Evolutionary conservation across 2,113 vertebrate species (phyloP).

Genomic region (Nothocercus nigrocapillus): DNA sequence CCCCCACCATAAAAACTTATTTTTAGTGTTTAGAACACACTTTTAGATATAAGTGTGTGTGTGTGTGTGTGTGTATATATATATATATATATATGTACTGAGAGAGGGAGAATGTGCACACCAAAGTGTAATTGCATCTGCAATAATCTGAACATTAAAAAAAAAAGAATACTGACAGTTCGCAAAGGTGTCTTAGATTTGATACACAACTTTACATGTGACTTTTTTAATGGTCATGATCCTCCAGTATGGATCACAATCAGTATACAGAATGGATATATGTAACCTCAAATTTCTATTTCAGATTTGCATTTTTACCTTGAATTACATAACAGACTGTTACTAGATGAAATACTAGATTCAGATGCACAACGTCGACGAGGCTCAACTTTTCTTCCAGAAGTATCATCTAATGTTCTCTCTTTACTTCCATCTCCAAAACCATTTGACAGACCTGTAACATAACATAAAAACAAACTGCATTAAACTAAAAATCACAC

Average conservation of each 20-base stretch:
- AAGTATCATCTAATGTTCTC: constrained; percentile 74
- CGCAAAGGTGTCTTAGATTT: neutral
- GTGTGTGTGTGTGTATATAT: neutral
- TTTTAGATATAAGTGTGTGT: too few species aligned
- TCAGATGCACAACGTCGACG: constrained; percentile 94
- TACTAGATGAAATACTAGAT: constrained; percentile 95
- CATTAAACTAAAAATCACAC: constrained; percentile 13
- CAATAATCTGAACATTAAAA: neutral
- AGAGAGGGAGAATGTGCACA: neutral
- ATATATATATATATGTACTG: neutral
- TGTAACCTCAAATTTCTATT: neutral
- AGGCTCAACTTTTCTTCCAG: constrained; percentile 83
- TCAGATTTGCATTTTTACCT: constrained; percentile 79
- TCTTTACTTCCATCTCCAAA: constrained; percentile 84
- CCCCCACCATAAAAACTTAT: neutral
- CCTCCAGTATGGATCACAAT: neutral
- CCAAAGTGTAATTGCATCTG: neutral
- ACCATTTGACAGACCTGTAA: constrained; percentile 89
- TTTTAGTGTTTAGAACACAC: neutral
- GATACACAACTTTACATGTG: neutral
- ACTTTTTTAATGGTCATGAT: neutral
- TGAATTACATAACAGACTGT: constrained; percentile 88
- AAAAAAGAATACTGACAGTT: neutral
- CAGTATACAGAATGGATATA: neutral
- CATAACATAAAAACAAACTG: constrained; percentile 30